Evolutionary conservation across 2,113 vertebrate genomes (phyloP).

Genomic region (Eupsittula cactorum): DNA sequence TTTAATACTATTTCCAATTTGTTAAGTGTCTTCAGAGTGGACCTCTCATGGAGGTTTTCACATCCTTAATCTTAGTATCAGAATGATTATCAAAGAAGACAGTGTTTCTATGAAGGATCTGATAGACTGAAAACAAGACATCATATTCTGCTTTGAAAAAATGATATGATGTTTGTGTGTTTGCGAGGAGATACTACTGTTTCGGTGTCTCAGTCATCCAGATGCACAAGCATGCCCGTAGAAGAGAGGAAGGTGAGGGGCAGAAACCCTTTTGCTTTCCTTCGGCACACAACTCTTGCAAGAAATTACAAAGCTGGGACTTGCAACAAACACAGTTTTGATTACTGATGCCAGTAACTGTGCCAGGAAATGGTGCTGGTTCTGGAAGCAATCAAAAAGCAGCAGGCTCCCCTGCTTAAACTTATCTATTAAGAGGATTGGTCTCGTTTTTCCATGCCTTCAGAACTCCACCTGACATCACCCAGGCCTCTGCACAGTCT

Average conservation of each 20-base stretch:
- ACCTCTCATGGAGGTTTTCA: neutral
- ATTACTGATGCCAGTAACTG: neutral
- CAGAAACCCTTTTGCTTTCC: neutral
- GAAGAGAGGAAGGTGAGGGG: neutral
- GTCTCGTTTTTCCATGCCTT: constrained; percentile 12
- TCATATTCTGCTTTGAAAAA: neutral
- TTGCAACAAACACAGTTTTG: neutral
- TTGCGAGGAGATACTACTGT: neutral
- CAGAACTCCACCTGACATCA: constrained; percentile 15
- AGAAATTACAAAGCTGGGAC: neutral
- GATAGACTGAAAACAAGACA: neutral
- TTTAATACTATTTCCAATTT: neutral
- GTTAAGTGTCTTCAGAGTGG: neutral
- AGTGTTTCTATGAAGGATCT: neutral
- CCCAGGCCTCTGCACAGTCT: neutral
- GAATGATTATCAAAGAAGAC: neutral
- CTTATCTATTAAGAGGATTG: neutral
- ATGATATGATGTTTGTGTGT: fast-evolving
- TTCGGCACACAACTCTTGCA: neutral
- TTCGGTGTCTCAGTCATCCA: neutral
- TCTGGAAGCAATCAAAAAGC: constrained; percentile 21
- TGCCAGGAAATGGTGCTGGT: neutral
- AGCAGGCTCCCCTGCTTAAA: neutral
- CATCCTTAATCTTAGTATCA: neutral
- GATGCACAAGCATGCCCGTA: neutral